Percentiles rank a stretch among this genome's conserved stretches.
Evolutionary conservation across 1,140 invertebrate species (phyloP).

Genomic region (Cydia strobilella): DNA sequence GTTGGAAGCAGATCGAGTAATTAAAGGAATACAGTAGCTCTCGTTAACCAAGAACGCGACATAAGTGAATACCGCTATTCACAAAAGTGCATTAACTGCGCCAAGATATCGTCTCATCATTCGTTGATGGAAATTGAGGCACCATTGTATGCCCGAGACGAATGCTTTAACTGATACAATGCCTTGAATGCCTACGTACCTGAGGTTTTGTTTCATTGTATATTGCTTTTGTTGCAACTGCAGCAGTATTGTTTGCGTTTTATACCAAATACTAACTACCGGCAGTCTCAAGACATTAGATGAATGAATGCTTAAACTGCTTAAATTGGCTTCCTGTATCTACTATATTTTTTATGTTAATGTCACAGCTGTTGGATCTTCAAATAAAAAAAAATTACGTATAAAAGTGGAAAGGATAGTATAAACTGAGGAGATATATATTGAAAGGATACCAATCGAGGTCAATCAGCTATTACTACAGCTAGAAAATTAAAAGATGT

Average conservation of each 20-base stretch:
- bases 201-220: constrained; percentile 25
- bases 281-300: background rate
- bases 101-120: constrained; percentile 38
- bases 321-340: too few relatives aligned
- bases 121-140: constrained; percentile 52
- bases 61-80: background rate
- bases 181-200: constrained; percentile 33
- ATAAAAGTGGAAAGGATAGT: background rate
- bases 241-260: constrained; percentile 26
- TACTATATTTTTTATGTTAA: too few relatives aligned
- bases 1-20: background rate
- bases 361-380: too few relatives aligned
- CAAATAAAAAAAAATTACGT: too few relatives aligned
- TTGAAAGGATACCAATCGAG: constrained; percentile 18
- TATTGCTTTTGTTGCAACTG: constrained; percentile 27
- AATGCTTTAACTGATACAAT: constrained; percentile 42
- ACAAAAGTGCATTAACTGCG: background rate
- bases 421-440: constrained; percentile 13
- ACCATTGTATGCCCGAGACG: constrained; percentile 47
- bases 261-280: background rate
- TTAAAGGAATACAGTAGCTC: constrained; percentile 7
- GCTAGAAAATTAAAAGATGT: constrained; percentile 46
- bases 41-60: background rate
- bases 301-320: too few relatives aligned
- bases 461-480: constrained; percentile 24